phyloP scores from a whole-genome alignment of 2,888 invertebrate species.

The Clusia tigrina region DNA sequence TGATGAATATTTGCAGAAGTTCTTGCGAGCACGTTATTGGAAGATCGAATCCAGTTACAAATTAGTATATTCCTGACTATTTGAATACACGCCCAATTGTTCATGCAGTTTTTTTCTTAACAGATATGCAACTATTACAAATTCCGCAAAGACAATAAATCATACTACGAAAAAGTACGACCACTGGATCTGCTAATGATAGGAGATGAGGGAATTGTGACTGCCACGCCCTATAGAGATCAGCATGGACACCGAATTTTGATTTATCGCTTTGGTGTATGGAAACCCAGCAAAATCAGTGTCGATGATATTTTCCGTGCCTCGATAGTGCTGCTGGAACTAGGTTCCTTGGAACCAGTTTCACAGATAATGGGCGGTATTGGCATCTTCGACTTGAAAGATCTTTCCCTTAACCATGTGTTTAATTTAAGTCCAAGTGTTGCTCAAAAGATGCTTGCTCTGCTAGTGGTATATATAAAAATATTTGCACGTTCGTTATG shows the following conservation, averaged over 20 bases:
- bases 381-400: conserved; percentile 78
- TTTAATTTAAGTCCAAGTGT: conserved; percentile 77
- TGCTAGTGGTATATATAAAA: conserved; percentile 76
- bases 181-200: conserved; percentile 72
- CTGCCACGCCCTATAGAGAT: conserved; percentile 79
- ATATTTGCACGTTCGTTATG: too few species aligned
- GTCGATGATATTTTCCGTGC: conserved; percentile 77
- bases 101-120: not conserved
- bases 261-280: conserved; percentile 77
- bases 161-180: conserved; percentile 73
- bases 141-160: conserved; percentile 77
- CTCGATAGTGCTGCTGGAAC: conserved; percentile 74
- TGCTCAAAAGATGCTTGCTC: conserved; percentile 73
- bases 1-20: conserved; percentile 77
- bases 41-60: conserved; percentile 75
- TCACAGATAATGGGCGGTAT: conserved; percentile 81
- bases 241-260: conserved; percentile 75
- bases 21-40: conserved; percentile 78
- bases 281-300: conserved; percentile 74
- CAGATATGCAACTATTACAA: conserved; percentile 76
- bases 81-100: conserved; percentile 13
- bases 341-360: conserved; percentile 77
- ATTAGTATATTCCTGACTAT: conserved; percentile 69
- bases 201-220: conserved; percentile 74
- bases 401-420: conserved; percentile 75